Evolutionary conservation across 2,888 invertebrate species (phyloP).

Genomic region (Epistrophe grossulariae): DNA sequence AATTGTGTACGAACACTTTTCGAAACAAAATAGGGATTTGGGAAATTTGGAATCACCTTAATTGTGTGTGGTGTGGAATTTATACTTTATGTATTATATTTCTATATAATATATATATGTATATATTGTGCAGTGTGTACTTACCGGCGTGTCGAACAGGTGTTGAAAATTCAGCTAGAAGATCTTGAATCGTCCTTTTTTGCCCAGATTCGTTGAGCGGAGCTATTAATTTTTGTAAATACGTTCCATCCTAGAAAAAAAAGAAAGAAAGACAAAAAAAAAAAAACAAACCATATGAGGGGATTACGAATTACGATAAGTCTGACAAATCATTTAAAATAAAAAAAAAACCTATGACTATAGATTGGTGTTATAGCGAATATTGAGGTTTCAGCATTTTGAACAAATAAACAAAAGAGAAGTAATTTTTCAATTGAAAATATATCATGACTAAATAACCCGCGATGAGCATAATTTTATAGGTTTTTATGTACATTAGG

Average conservation of each 20-base stretch:
- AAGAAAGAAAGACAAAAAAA: conserved; percentile 65
- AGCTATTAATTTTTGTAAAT: conserved; percentile 82
- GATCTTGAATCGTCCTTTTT: conserved; percentile 82
- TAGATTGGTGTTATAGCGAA: background rate
- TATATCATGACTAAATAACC: background rate
- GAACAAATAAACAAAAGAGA: background rate
- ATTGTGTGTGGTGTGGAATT: conserved; percentile 67
- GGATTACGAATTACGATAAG: conserved; percentile 53
- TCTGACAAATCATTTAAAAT: conserved; percentile 14
- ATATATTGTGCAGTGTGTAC: conserved; percentile 63
- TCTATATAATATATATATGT: background rate
- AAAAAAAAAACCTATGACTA: conserved; percentile 8
- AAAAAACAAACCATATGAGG: conserved; percentile 44
- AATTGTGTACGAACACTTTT: conserved; percentile 59
- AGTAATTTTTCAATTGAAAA: background rate
- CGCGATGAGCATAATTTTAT: no score
- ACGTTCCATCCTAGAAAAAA: conserved; percentile 81
- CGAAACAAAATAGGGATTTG: conserved; percentile 59
- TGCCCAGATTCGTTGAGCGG: conserved; percentile 81
- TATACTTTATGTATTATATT: conserved; percentile 9
- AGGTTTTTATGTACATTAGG: no score
- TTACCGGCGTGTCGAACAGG: conserved; percentile 83
- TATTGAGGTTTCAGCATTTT: background rate
- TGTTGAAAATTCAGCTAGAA: conserved; percentile 83
- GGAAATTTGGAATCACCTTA: conserved; percentile 67